Conservation (phyloP, 2,888 invertebrate species). For the Macrostomum cliftonense region DNA sequence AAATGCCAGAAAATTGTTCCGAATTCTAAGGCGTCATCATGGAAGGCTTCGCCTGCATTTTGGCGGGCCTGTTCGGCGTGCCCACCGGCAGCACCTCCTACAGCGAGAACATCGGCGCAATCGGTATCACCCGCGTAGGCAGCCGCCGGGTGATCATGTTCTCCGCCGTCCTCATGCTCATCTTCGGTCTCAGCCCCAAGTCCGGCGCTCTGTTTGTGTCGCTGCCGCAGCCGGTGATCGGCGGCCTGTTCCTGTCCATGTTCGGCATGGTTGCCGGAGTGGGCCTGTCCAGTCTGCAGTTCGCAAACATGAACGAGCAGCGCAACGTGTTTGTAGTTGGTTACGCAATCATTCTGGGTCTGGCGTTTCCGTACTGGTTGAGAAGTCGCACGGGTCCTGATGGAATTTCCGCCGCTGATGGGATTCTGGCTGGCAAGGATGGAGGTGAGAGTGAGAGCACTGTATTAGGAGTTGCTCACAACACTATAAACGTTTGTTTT, state of each 20-base stretch:
- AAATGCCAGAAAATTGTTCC: too few species aligned
- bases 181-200: constrained; percentile 38
- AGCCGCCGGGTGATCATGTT: constrained; percentile 36
- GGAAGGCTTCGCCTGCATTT: constrained; percentile 62
- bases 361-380: constrained; percentile 40
- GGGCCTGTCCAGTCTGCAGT: constrained; percentile 24
- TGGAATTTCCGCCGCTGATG: too few species aligned
- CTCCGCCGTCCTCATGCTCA: constrained; percentile 36
- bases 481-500: too few species aligned
- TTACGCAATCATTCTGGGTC: constrained; percentile 63
- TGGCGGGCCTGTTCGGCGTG: constrained; percentile 66
- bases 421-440: too few species aligned
- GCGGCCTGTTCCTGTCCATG: constrained; percentile 29
- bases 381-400: neutral
- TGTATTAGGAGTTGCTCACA: too few species aligned
- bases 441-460: too few species aligned
- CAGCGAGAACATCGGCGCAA: constrained; percentile 71
- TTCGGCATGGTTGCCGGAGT: constrained; percentile 32
- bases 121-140: constrained; percentile 62
- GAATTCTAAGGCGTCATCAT: constrained; percentile 41
- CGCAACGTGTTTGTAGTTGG: constrained; percentile 73
- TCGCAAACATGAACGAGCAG: constrained; percentile 58
- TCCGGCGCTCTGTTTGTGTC: constrained; percentile 40
- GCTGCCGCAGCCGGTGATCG: constrained; percentile 41
- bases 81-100: constrained; percentile 74